phyloP scores from a whole-genome alignment of 2,888 invertebrate genomes.

The Elysia crispata region DNA sequence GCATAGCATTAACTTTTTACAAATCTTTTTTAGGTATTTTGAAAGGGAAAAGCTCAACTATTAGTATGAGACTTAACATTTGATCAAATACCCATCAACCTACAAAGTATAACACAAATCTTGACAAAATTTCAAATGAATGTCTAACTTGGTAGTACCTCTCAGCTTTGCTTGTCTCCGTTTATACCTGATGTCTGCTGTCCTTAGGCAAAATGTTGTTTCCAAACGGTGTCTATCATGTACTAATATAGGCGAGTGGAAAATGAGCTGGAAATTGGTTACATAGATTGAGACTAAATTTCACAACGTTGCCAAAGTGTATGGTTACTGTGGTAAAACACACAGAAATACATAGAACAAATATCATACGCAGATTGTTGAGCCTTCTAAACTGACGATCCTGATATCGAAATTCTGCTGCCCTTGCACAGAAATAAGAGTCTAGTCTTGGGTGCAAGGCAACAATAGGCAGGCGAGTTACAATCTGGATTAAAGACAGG shows the following conservation, averaged over 20 bases:
- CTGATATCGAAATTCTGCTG: constrained; percentile 47
- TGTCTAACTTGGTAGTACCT: too few relatives aligned
- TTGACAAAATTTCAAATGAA: too few relatives aligned
- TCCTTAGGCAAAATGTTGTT: constrained; percentile 10
- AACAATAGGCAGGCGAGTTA: constrained; percentile 37
- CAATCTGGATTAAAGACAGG: constrained; percentile 25
- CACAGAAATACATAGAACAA: too few relatives aligned
- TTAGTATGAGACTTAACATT: too few relatives aligned
- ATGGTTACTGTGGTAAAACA: background rate
- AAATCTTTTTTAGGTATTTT: too few relatives aligned
- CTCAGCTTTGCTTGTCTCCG: background rate
- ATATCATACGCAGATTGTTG: background rate
- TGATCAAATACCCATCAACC: too few relatives aligned
- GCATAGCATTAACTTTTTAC: too few relatives aligned
- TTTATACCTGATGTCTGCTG: constrained; percentile 26
- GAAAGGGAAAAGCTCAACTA: too few relatives aligned
- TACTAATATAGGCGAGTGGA: constrained; percentile 17
- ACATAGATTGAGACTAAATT: too few relatives aligned
- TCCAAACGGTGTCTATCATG: constrained; percentile 7
- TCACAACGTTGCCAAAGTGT: background rate
- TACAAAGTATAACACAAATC: too few relatives aligned
- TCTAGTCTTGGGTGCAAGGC: constrained; percentile 26
- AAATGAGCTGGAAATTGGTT: constrained; percentile 6
- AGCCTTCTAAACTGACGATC: constrained; percentile 40
- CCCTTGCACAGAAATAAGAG: constrained; percentile 40